phyloP scores from a whole-genome alignment of 2,113 vertebrate species.

The Gadus chalcogrammus region DNA sequence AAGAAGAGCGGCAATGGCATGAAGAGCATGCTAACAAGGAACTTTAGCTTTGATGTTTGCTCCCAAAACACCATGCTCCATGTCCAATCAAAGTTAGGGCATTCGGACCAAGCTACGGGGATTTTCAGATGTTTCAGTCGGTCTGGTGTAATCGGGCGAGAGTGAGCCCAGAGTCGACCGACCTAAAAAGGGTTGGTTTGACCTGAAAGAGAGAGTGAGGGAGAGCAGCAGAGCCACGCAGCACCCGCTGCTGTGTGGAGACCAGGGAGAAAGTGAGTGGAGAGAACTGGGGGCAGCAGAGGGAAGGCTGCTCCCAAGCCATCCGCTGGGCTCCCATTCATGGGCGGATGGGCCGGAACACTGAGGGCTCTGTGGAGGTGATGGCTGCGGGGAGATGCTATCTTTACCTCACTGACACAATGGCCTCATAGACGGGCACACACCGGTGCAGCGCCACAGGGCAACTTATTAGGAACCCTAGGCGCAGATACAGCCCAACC shows the following conservation, averaged over 20 bases:
- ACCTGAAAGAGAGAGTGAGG: not conserved
- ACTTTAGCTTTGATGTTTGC: no score
- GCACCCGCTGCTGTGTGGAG: not conserved
- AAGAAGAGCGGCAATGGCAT: no score
- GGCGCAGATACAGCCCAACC: slow-evolving; percentile 4
- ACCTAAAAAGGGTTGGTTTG: no score
- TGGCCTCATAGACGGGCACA: slow-evolving; percentile 56
- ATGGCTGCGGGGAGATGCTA: slow-evolving; percentile 57
- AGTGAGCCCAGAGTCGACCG: not conserved
- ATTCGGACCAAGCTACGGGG: no score
- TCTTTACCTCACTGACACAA: slow-evolving; percentile 60
- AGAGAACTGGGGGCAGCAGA: slow-evolving; percentile 6
- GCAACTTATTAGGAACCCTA: slow-evolving; percentile 13
- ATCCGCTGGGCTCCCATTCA: slow-evolving; percentile 36
- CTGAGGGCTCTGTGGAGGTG: slow-evolving; percentile 57
- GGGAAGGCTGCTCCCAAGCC: slow-evolving; percentile 30
- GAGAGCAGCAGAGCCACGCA: slow-evolving; percentile 14
- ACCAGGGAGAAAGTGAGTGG: not conserved
- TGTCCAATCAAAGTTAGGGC: no score
- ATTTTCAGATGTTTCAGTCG: not conserved
- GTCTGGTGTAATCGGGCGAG: slow-evolving; percentile 24
- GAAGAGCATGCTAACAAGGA: not conserved
- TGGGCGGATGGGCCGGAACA: slow-evolving; percentile 46
- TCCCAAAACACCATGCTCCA: no score
- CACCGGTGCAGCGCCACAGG: slow-evolving; percentile 31